A percentile compares a stretch with the other conserved stretches of the same genome.
These are phyloP conservation scores for Alectoris magna DNA, from an alignment of 2,797 vertebrate species.

Conservation along the genomic window DNA sequence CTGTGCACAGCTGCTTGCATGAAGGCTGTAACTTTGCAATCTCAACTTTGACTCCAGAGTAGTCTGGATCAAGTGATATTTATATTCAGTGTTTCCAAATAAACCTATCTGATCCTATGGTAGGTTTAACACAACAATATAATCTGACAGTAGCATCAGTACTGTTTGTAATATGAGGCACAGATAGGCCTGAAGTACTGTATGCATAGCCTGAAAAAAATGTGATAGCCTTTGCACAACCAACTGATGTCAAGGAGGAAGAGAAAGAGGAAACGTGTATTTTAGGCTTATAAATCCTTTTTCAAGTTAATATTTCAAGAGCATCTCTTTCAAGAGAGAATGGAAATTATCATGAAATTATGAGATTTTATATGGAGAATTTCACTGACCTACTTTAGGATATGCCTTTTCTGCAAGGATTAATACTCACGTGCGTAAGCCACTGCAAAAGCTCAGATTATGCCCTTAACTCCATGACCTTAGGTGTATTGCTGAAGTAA, in stretches of 20 bases:
- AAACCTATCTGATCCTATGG: background rate
- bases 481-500: background rate
- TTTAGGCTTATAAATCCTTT: background rate
- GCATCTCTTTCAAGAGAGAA: background rate
- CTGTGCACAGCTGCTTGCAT: background rate
- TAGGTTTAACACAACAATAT: background rate
- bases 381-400: background rate
- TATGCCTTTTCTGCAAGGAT: constrained; percentile 1
- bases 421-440: background rate
- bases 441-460: constrained; percentile 22
- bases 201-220: background rate
- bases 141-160: background rate
- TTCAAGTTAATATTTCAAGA: background rate
- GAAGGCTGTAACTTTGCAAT: background rate
- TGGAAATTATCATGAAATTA: background rate
- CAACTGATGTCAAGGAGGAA: background rate
- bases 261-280: background rate
- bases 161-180: background rate
- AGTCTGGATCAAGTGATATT: background rate
- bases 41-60: background rate
- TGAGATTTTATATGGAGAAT: constrained; percentile 2
- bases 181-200: background rate
- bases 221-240: background rate
- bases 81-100: constrained; percentile 6
- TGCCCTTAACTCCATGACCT: background rate